Conservation (phyloP, 2,113 vertebrate species). For the Nettapus auritus region DNA sequence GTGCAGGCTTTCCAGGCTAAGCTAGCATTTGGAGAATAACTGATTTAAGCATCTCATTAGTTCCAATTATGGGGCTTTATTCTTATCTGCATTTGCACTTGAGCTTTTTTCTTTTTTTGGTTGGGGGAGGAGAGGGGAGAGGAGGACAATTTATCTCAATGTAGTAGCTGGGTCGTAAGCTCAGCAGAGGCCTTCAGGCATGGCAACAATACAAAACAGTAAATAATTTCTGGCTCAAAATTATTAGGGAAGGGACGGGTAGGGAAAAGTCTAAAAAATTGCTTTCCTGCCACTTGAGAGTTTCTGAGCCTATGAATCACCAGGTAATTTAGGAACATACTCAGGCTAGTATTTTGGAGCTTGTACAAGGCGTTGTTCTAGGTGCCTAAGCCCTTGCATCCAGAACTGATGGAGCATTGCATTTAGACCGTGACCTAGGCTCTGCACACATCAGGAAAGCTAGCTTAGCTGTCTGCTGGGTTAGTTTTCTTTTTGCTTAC, state of each 20-base stretch:
- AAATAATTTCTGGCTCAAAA: background rate
- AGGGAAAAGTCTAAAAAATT: background rate
- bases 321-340: background rate
- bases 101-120: background rate
- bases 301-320: background rate
- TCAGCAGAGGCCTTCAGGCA: background rate
- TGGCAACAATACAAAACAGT: background rate
- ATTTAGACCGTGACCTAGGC: background rate
- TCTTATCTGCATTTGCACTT: constrained; percentile 25
- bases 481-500: background rate
- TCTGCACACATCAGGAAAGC: background rate
- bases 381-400: background rate
- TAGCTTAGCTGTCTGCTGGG: background rate
- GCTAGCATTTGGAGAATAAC: background rate
- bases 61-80: constrained; percentile 14
- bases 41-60: constrained; percentile 34
- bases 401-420: rapidly evolving
- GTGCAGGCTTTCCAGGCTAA: background rate
- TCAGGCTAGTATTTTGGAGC: background rate
- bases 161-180: background rate
- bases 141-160: background rate
- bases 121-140: background rate
- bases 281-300: background rate
- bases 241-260: background rate
- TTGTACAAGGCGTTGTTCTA: background rate